Base-by-base conservation (phyloP, 2,797 vertebrate genomes). In the Gymnothorax reevesii region DNA sequence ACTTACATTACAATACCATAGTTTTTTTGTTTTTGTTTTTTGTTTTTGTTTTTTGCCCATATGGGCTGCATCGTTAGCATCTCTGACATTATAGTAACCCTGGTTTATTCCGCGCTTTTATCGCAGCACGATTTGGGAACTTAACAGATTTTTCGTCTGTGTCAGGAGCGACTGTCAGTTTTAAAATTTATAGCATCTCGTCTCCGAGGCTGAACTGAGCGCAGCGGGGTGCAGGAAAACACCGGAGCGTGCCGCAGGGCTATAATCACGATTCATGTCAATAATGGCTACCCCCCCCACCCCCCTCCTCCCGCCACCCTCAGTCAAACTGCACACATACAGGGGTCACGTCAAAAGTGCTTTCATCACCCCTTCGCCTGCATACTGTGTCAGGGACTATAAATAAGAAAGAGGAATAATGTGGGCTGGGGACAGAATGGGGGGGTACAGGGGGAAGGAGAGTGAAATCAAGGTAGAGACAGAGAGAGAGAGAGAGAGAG, bases 291-390 rank as follows among this genome's bases (percentile, higher is more conserved):
- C 10, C 8, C 75, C 42, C 33, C 17, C 73, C 17, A 15, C 20
- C 8, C 17, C 17, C 49, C 75, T 2, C 8, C 10, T 12, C 10
- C 69, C 27, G 9, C 49, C 49, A 42, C 33, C 52, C 75, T 27
- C 73, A 5, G 22, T 79, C 75, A 22, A 12, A 54, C 42, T 79
- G 75, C 75, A 79, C 75, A 22, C 66, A 71, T 20, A 55, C 75
- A 79, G 75, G 75, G 75, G 75, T 79, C 75, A 54, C 75, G 75
- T 79, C 75, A 79, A 54, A 79, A 79, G 49, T 52, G 0, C 49
- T 22, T 79, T 55, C 49, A 79, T 79, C 75, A 79, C 52, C 20
- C 55, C 75, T 8, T 17, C 20, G 49, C 75, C 75, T 54, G 22
- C 0, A 79, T 79, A 79, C 75, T 22, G 17, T 54, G 49, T 79